Evolutionary conservation across 2,888 invertebrate species (phyloP), one percentile per base, ranked within the genome.

Genomic region (Eristalis pertinax): DNA sequence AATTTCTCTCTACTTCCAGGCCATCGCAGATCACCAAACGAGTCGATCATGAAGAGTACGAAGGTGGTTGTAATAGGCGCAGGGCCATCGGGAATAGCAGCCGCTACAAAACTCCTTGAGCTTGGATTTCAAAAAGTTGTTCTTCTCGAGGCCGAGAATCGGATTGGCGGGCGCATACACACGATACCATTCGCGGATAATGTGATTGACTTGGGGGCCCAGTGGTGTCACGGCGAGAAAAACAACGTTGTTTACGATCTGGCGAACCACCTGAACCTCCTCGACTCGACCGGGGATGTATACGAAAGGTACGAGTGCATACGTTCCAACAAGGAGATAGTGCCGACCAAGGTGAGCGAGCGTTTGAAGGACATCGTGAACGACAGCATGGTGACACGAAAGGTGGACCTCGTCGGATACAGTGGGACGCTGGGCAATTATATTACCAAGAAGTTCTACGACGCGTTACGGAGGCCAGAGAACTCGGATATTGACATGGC

Each of bases 151-250:
- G 95, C 95, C 0, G 95, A 94, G 87, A 92, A 94, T 73, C 94
- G 95, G 22, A 94, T 96, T 67, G 96, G 96, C 0, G 96, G 96
- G 0, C 93, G 96, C 77, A 94, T 96, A 83, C 90, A 93, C 65
- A 94, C 95, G 0, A 93, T 94, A 15, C 92, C 93, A 1, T 95
- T 94, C 88, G 95, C 94, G 1, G 94, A 94, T 1, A 94, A 94
- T 86, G 92, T 94, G 10, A 91, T 93, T 8, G 93, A 93, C 89
- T 82, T 92, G 60, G 93, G 93, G 0, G 93, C 93, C 0, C 93
- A 93, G 83, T 93, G 93, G 93, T 91, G 93, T 56, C 93, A 93
- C 63, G 93, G 93, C 0, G 92, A 92, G 70, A 90, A 92, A 91
- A 94, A 94, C 29, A 93, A 93, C 82, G 91, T 92, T 26, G 91